phyloP scores from a whole-genome alignment of 30 jellyfish, hydroid and myxozoan genomes.

The Cassiopea andromeda region DNA sequence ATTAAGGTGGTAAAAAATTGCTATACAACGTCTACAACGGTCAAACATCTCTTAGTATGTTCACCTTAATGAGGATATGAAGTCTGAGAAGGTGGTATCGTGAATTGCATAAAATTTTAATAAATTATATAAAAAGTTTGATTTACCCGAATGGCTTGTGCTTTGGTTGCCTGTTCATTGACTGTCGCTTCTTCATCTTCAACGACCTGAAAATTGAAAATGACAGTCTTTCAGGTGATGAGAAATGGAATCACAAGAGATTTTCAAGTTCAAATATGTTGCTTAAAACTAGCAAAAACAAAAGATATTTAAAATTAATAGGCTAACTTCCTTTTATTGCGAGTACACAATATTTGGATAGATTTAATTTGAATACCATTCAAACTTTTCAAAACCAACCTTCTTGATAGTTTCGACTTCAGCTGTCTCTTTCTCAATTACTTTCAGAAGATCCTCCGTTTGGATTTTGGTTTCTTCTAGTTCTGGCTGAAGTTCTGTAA shows the following conservation, averaged over 20 bases:
- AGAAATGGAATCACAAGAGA: too few species aligned
- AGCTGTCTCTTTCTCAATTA: slow-evolving; percentile 55
- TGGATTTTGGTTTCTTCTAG: slow-evolving; percentile 52
- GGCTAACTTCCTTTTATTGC: too few species aligned
- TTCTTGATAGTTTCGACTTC: slow-evolving; percentile 60
- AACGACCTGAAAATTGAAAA: slow-evolving; percentile 26
- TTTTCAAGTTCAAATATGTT: too few species aligned
- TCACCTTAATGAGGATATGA: too few species aligned
- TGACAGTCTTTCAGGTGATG: background rate
- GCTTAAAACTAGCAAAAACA: too few species aligned
- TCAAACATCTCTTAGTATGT: too few species aligned
- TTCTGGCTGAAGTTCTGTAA: slow-evolving; percentile 71
- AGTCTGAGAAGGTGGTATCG: too few species aligned
- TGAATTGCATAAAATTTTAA: too few species aligned
- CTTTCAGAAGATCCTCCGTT: slow-evolving; percentile 53
- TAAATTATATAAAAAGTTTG: too few species aligned
- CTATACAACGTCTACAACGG: too few species aligned
- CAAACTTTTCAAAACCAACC: background rate
- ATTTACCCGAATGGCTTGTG: slow-evolving; percentile 63
- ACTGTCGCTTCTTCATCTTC: slow-evolving; percentile 65
- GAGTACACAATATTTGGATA: background rate
- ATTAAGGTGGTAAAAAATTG: too few species aligned
- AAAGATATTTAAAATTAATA: too few species aligned
- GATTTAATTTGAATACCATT: background rate
- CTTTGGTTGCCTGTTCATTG: slow-evolving; percentile 64